phyloP scores from a whole-genome alignment of 2,113 vertebrate species.

The Excalfactoria chinensis region DNA sequence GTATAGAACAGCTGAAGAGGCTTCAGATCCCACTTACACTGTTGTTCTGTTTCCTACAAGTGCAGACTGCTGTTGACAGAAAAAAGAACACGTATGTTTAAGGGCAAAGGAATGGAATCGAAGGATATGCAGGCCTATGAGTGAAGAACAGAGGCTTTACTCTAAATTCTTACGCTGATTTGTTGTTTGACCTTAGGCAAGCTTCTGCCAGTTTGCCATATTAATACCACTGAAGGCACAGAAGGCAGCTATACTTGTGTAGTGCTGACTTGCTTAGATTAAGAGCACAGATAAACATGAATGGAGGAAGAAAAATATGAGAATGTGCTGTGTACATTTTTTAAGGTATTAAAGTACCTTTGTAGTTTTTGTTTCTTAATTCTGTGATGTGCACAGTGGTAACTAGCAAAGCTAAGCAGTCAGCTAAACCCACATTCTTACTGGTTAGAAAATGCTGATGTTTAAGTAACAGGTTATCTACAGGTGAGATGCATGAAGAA shows the following conservation, averaged over 20 bases:
- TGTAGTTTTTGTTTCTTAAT: not conserved
- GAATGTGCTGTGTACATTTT: not conserved
- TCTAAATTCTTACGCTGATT: not conserved
- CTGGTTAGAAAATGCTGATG: not conserved
- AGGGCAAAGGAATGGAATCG: slow-evolving; percentile 11
- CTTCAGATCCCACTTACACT: not conserved
- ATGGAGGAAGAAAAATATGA: not conserved
- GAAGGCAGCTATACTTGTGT: not conserved
- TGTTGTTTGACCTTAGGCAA: not conserved
- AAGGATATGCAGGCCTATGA: not conserved
- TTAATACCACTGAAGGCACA: not conserved
- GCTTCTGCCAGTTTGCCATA: not conserved
- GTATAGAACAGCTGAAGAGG: not conserved
- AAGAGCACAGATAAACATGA: not conserved
- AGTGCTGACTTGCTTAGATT: not conserved
- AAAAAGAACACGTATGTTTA: not conserved
- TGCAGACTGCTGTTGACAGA: not conserved
- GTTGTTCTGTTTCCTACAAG: not conserved
- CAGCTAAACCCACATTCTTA: not conserved
- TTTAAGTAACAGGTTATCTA: slow-evolving; percentile 13
- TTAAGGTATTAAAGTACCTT: not conserved
- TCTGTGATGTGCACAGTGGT: not conserved
- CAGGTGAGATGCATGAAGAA: not conserved
- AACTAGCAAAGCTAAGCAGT: not conserved
- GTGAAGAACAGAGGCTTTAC: not conserved